Base-by-base conservation (phyloP, 2,113 vertebrate genomes). In the Neopipo cinnamomea region DNA sequence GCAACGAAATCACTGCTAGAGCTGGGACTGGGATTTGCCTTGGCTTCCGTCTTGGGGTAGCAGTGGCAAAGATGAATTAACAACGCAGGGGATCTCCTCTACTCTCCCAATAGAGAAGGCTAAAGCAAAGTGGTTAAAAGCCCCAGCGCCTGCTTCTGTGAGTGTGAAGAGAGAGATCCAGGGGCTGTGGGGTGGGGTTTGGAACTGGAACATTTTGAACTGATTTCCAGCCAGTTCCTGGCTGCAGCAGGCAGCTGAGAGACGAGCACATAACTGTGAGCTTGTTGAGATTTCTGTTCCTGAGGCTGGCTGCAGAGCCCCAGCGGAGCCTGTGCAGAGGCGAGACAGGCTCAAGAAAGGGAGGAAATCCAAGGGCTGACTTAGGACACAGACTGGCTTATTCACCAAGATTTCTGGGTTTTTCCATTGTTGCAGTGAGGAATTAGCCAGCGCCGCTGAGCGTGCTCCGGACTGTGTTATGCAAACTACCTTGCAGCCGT, bases 361-460 rank as follows among this genome's bases (percentile, higher is more conserved):
- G 96, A 96, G 94, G 91, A 93, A 96, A 91, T 97, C 97, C 96
- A 97, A 94, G 76, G 92, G 89, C 95, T 97, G 97, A 75, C 68
- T 97, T 95, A 92, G 93, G 95, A 95, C 96, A 97, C 93, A 97
- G 94, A 67, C 78, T 41, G 91, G 52, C 84, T 97, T 83, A 91
- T 97, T 95, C 94, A 85, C 56, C 0, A 6, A 62, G 93, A 62
- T 95, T 91, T 70, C 96, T 97, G 96, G 91, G 79, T 97, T 97
- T 97, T 97, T 97, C 97, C 97, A 97, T 97, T 97, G 97, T 97
- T 97, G 97, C 94, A 30, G 42, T 1, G 82, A 94, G 97, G 92
- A 83, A 56, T 70, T 15, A 28, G 83, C 75, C 75, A 42, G 91
- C 9, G 2, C 56, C 0, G 15, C 89, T 1, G 53, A 81, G 95